phyloP scores from a whole-genome alignment of 2,888 invertebrate genomes.

The Thelaira solivaga region DNA sequence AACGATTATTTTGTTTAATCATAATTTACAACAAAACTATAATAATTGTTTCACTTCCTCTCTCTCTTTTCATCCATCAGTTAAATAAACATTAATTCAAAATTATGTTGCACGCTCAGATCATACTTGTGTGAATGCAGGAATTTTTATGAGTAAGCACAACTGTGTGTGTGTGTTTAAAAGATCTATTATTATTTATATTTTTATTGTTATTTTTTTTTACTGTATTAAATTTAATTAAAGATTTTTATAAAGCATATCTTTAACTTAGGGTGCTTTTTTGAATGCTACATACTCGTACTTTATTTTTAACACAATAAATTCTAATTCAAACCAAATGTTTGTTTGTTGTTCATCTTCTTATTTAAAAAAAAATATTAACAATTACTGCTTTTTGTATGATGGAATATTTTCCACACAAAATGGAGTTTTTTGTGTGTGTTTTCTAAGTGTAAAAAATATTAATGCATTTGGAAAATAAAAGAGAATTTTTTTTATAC shows the following conservation, averaged over 20 bases:
- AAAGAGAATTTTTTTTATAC: constrained; percentile 11
- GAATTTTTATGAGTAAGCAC: not conserved
- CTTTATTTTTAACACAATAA: constrained; percentile 44
- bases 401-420: not conserved
- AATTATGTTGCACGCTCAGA: constrained; percentile 3
- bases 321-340: constrained; percentile 54
- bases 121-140: not conserved
- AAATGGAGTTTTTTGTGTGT: constrained; percentile 24
- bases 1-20: constrained; percentile 40
- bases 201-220: constrained; percentile 34
- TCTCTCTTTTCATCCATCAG: not conserved
- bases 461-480: constrained; percentile 37
- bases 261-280: constrained; percentile 38
- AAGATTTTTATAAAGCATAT: constrained; percentile 47
- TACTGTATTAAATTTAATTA: constrained; percentile 62
- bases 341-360: constrained; percentile 38
- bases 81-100: not conserved
- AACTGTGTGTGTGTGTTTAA: constrained; percentile 22
- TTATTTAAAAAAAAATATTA: constrained; percentile 21
- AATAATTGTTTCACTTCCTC: constrained; percentile 25
- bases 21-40: constrained; percentile 12
- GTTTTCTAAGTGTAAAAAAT: constrained; percentile 29
- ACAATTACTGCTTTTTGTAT: constrained; percentile 20
- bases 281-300: not conserved
- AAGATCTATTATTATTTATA: constrained; percentile 38